Conservation (phyloP, 2,888 invertebrate species). For the Venusia cambrica region DNA sequence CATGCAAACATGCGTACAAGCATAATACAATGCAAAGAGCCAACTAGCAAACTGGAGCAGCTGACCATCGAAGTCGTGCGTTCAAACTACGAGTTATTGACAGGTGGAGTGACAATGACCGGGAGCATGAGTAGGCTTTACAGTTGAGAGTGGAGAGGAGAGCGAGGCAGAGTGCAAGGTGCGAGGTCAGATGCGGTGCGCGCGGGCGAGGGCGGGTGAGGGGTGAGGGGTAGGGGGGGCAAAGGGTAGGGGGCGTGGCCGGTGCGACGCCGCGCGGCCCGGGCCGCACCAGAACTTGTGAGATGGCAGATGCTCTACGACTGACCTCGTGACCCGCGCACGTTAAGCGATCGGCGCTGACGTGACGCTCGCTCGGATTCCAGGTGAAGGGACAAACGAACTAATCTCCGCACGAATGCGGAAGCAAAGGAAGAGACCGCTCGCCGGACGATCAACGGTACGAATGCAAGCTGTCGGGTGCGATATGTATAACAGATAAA, state of each 20-base stretch:
- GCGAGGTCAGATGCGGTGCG: constrained; percentile 43
- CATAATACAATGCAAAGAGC: constrained; percentile 32
- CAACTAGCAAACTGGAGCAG: constrained; percentile 9
- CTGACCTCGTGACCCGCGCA: constrained; percentile 72
- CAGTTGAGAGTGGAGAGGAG: constrained; percentile 34
- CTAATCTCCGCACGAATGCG: constrained; percentile 60
- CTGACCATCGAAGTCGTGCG: constrained; percentile 16
- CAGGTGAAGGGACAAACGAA: constrained; percentile 58
- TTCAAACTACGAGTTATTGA: constrained; percentile 30
- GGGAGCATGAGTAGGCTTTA: constrained; percentile 15
- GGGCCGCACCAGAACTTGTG: constrained; percentile 78
- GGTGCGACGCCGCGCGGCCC: constrained; percentile 33
- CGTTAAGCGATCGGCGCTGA: constrained; percentile 52
- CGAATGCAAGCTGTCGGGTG: constrained; percentile 78
- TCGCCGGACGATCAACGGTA: constrained; percentile 73
- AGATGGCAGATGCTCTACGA: constrained; percentile 80
- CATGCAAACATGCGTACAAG: constrained; percentile 38
- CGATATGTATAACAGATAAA: constrained; percentile 76
- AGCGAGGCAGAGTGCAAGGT: constrained; percentile 39
- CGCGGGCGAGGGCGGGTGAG: constrained; percentile 20
- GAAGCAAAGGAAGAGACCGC: constrained; percentile 64
- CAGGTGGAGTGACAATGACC: constrained; percentile 16
- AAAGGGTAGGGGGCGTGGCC: constrained; percentile 27
- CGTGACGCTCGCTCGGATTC: constrained; percentile 62
- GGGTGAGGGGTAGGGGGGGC: constrained; percentile 19